Evolutionary conservation across 1,140 invertebrate genomes (phyloP).

Genomic region (Drosophila nannoptera): DNA sequence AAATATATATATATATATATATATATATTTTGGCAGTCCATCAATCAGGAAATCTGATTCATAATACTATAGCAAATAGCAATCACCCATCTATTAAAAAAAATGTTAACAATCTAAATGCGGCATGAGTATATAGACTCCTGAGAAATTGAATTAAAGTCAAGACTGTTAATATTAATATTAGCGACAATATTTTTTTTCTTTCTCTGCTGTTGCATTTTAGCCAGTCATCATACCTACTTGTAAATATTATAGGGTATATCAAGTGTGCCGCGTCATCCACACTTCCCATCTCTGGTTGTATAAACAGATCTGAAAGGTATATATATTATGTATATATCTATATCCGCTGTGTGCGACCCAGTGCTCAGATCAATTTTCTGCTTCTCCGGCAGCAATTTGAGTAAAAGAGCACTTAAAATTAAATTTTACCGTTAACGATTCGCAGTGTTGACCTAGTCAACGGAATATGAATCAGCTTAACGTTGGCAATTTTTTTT

Average conservation of each 20-base stretch:
- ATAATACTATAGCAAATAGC: neutral
- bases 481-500: conserved; percentile 19
- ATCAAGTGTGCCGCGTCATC: too few relatives aligned
- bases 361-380: conserved; percentile 46
- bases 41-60: conserved; percentile 7
- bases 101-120: too few relatives aligned
- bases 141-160: too few relatives aligned
- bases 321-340: neutral
- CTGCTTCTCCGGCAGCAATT: conserved; percentile 27
- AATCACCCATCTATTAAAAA: neutral
- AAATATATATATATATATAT: conserved; percentile 2
- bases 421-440: conserved; percentile 67
- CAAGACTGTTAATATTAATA: too few relatives aligned
- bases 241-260: too few relatives aligned
- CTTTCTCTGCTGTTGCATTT: too few relatives aligned
- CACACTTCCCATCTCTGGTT: neutral
- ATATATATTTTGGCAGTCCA: neutral
- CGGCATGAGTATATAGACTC: too few relatives aligned
- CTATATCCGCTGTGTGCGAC: neutral
- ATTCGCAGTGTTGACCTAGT: conserved; percentile 66
- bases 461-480: conserved; percentile 54
- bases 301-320: neutral
- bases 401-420: conserved; percentile 39
- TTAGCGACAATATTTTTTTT: too few relatives aligned
- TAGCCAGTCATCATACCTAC: too few relatives aligned